Percentiles rank a stretch among this genome's conserved stretches.
Conservation (phyloP, 1,140 invertebrate species). For the Aphelenchoides besseyi region DNA sequence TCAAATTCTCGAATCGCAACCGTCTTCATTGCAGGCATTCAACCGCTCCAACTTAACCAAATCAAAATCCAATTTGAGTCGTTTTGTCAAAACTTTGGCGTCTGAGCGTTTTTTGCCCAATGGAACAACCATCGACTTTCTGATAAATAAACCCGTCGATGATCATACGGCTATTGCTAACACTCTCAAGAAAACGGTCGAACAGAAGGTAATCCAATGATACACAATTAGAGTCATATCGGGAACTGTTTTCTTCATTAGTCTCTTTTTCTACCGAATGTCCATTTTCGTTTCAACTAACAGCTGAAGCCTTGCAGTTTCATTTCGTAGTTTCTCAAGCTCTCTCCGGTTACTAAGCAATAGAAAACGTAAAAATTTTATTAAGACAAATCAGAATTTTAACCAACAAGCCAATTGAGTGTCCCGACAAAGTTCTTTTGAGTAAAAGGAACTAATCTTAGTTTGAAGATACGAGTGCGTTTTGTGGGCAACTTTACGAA, state of each 20-base stretch:
- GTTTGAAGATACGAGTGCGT: slow-evolving; percentile 26
- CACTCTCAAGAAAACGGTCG: slow-evolving; percentile 22
- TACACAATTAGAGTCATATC: no score
- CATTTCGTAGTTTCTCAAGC: no score
- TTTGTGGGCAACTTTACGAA: slow-evolving; percentile 15
- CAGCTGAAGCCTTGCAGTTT: no score
- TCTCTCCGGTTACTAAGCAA: no score
- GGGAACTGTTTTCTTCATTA: no score
- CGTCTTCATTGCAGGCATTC: slow-evolving; percentile 4
- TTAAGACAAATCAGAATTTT: no score
- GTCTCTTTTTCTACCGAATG: no score
- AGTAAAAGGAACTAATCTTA: no score
- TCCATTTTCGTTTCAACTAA: no score
- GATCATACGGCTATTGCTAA: slow-evolving; percentile 12
- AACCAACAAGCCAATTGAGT: no score
- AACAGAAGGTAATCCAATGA: slow-evolving; percentile 48
- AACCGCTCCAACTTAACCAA: slow-evolving; percentile 4
- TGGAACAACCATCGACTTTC: slow-evolving; percentile 35
- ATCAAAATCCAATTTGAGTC: neutral
- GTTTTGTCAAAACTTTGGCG: neutral
- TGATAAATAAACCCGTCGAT: slow-evolving; percentile 27
- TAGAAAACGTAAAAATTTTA: no score
- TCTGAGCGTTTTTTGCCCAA: slow-evolving; percentile 18
- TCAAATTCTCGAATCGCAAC: neutral
- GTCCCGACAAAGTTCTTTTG: no score